Base-by-base conservation (phyloP, 2,888 invertebrate genomes). In the Osmoderma eremita region DNA sequence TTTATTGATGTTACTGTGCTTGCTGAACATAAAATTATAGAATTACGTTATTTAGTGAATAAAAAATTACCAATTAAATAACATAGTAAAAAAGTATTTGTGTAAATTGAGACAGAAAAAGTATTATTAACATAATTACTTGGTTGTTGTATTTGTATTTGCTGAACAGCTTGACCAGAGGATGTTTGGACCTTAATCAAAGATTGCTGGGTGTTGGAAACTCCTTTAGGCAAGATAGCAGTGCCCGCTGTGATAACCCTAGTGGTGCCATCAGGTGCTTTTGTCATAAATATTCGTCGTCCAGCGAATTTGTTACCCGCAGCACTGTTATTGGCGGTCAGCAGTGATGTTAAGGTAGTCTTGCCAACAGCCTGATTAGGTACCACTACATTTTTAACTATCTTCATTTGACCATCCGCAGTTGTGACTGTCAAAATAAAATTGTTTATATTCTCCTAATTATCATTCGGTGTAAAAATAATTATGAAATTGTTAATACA, bases 241-340 rank as follows among this genome's bases (percentile, higher is more conserved):
- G 88, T 83, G 77, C 89, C 84, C 5, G 84, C 85, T 3, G 88
- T 83, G 69, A 90, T 86, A 54, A 90, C 87, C 75, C 88, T 82
- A 18, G 89, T 87, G 18, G 88, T 86, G 63, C 90, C 89, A 79
- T 90, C 89, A 1, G 88, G 85, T 24, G 90, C 88, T 83, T 91
- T 91, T 0, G 91, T 90, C 91, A 91, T 91, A 70, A 90, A 88
- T 72, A 91, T 91, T 76, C 88, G 83, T 76, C 89, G 83, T 56
- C 88, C 89, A 48, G 90, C 86, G 22, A 90, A 86, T 80, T 90
- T 90, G 73, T 88, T 89, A 24, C 88, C 87, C 30, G 86, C 84
- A 0, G 86, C 82, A 12, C 85, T 83, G 12, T 81, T 87, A 82
- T 82, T 82, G 20, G 85, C 84, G 10, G 90, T 88, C 56, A 91